Base-by-base conservation (phyloP, 2,888 invertebrate species). In the Gastrophysa polygoni region DNA sequence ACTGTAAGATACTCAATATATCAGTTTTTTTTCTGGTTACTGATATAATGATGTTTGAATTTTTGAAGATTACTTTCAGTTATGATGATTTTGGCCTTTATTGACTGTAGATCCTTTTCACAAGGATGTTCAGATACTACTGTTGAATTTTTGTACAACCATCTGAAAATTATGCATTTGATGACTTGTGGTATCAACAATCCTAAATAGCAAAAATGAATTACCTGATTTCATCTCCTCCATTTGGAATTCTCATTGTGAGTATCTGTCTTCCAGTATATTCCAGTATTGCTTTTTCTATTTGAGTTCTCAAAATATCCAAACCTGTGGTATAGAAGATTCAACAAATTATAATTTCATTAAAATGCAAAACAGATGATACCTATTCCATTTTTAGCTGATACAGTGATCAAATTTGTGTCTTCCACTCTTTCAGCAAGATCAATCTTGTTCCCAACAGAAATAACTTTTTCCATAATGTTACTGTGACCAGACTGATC, bases 361-460 rank as follows among this genome's bases (percentile, higher is more conserved):
- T 28, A 14, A n/a, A n/a, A n/a, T n/a, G n/a, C 8, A 49, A 18
- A 2, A 11, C 11, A 5, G n/a, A 11, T 21, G 14, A 20, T 70
- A 72, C 76, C 76, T 65, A 61, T 64, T 49, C 71, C 71, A 48
- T 66, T 67, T 66, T 74, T 74, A n/a, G 82, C 79, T 2, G 83
- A 84, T 17, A 83, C 76, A 57, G 73, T 60, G 28, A 82, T 58
- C n/a, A 71, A 51, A 61, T 74, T 66, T 28, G 61, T 34, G 63
- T 57, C 54, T 20, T 66, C 63, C 34, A 58, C 58, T 44, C 64
- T 64, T 11, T 73, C 60, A 1, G 85, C 58, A 43, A 88, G 77
- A 81, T 93, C 93, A 63, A 85, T 83, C 81, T 93, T 93, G 80
- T 93, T 94, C 51, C 88, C 90, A 29, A 92, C 89, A 71, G 87